A percentile compares a stretch with the other conserved stretches of the same genome.
Conservation (phyloP, 2,888 invertebrate genomes). For the Megalurothrips usitatus region DNA sequence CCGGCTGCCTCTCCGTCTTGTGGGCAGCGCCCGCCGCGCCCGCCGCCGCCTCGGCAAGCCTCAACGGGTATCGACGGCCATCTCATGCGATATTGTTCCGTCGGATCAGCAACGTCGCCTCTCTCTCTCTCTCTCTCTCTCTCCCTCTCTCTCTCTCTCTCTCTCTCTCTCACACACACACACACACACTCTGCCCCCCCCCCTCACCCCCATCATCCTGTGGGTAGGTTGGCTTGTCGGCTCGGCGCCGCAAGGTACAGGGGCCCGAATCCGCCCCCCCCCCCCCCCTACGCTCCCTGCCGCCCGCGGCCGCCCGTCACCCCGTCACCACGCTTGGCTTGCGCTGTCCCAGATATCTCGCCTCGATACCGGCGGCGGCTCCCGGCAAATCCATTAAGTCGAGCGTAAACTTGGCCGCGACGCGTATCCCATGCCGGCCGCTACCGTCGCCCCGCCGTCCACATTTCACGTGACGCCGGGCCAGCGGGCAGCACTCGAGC, state of each 20-base stretch:
- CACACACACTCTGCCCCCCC: no score
- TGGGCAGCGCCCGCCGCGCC: not conserved
- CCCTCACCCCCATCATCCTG: no score
- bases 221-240: no score
- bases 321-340: not conserved
- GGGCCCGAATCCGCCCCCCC: no score
- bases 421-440: not conserved
- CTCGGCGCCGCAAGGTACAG: no score
- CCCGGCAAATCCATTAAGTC: constrained; percentile 1
- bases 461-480: not conserved
- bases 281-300: not conserved
- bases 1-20: not conserved
- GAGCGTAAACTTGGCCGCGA: constrained; percentile 15
- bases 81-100: constrained; percentile 11
- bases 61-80: not conserved
- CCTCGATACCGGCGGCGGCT: not conserved
- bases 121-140: no score
- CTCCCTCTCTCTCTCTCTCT: no score
- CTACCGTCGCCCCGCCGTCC: not conserved
- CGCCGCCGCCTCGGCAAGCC: no score
- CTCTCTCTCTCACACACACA: no score
- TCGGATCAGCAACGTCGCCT: not conserved
- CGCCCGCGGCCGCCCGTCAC: not conserved
- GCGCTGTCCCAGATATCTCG: not conserved
- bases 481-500: not conserved